phyloP scores from a whole-genome alignment of 1,140 invertebrate species.

The Homalodisca vitripennis region DNA sequence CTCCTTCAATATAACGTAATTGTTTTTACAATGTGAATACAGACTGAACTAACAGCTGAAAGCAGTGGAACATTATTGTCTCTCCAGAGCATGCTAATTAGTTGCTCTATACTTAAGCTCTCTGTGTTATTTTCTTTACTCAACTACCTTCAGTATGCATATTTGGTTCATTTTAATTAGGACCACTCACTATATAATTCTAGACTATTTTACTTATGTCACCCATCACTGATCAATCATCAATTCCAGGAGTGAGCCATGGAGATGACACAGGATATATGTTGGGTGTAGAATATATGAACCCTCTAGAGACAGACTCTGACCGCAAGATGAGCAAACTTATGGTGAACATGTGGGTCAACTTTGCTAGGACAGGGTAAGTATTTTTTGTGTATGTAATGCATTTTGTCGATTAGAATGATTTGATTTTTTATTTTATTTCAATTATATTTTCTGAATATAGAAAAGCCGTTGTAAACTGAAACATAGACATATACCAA shows the following conservation, averaged over 20 bases:
- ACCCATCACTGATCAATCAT: no score
- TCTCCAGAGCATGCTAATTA: no score
- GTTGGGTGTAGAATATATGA: conserved; percentile 27
- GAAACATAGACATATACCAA: not conserved
- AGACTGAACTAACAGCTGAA: no score
- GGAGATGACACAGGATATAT: conserved; percentile 37
- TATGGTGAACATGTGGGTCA: conserved; percentile 36
- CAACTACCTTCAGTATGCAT: no score
- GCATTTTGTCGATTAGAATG: not conserved
- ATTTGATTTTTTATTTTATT: not conserved
- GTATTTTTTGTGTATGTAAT: not conserved
- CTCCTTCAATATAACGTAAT: no score
- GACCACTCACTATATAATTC: no score
- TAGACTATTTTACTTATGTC: no score
- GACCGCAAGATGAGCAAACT: conserved; percentile 33
- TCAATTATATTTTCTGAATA: not conserved
- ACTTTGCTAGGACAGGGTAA: conserved; percentile 35
- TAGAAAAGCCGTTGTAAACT: not conserved
- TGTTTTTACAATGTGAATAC: no score
- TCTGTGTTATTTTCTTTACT: no score
- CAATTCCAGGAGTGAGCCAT: conserved; percentile 35
- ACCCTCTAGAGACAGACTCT: conserved; percentile 31
- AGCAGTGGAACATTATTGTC: no score
- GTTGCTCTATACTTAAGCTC: no score
- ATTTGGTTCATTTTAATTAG: no score